Evolutionary conservation across 1,140 invertebrate species (phyloP), one percentile per base, ranked within the genome.

Genomic region (Macrotrachela quadricornifera): DNA sequence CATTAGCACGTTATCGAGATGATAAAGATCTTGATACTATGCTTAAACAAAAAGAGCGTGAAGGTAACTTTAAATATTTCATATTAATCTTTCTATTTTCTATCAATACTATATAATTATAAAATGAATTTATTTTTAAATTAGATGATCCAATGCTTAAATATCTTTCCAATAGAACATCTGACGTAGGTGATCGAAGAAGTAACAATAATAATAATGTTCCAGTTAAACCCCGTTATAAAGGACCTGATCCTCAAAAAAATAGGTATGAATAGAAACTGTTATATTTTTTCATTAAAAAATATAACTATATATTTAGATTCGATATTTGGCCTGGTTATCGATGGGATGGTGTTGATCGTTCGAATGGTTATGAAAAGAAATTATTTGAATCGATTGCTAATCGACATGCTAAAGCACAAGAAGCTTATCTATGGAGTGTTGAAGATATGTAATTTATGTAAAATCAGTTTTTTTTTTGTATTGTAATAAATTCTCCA

Each of bases 341-440:
- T 68, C 73, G 87, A 40, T 99, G 92, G 92, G 92, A 99, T 69
- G 92, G 92, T 1, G 90, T 99, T 0, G 86, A 97, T 63, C 71
- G 92, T 18, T 94, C 88, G 6, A 96, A 85, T 71, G 92, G 92
- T 0, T 96, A 90, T 67, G 92, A 99, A 65, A 82, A 82, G 61
- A 79, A 83, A 63, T 82, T 80, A 73, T 88, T 92, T 66, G 76
- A 79, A 15, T 75, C 78, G 21, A 75, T 79, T 57, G 85, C 81
- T 60, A 76, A 80, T 9, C 78, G 74, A 58, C 79, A 77, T 61
- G 85, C 88, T 0, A 62, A 76, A 1, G 75, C 80, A 59, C 82
- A 85, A 60, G 83, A 90, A 65, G 80, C 82, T 0, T 92, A 91
- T 60, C 87, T 85, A 63, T 95, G 87, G 84, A 88, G 85, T 66